Conservation (phyloP, 2,113 vertebrate genomes). For the Ictidomys tridecemlineatus region DNA sequence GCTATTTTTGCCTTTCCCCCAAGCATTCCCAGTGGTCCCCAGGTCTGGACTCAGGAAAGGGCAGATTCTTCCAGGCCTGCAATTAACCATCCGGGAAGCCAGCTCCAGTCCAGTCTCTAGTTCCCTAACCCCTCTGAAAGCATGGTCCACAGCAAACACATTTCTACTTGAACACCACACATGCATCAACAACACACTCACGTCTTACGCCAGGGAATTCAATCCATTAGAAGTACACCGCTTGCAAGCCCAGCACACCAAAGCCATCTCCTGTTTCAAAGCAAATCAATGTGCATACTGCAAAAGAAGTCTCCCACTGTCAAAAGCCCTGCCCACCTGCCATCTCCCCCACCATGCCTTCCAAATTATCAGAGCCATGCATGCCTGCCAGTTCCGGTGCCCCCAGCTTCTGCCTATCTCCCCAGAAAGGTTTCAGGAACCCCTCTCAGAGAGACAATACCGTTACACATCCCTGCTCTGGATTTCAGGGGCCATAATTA, state of each 20-base stretch:
- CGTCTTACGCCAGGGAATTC: not conserved
- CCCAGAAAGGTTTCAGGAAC: not conserved
- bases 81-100: not conserved
- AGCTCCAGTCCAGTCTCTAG: not conserved
- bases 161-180: not conserved
- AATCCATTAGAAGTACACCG: not conserved
- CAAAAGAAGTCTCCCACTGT: constrained; percentile 70
- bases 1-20: not conserved
- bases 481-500: constrained; percentile 87
- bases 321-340: constrained; percentile 69
- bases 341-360: not conserved
- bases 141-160: not conserved
- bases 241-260: not conserved
- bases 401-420: constrained; percentile 44
- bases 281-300: not conserved
- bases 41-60: constrained; percentile 49
- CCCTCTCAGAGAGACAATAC: constrained; percentile 35
- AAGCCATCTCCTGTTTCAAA: not conserved
- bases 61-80: not conserved
- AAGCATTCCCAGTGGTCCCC: not conserved
- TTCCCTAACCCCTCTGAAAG: not conserved
- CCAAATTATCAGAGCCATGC: constrained; percentile 7
- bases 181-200: not conserved
- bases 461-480: constrained; percentile 12
- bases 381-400: not conserved